Evolutionary conservation across 2,888 invertebrate species (phyloP), one percentile per base, ranked within the genome.

Genomic region (Nymphalis polychloros): DNA sequence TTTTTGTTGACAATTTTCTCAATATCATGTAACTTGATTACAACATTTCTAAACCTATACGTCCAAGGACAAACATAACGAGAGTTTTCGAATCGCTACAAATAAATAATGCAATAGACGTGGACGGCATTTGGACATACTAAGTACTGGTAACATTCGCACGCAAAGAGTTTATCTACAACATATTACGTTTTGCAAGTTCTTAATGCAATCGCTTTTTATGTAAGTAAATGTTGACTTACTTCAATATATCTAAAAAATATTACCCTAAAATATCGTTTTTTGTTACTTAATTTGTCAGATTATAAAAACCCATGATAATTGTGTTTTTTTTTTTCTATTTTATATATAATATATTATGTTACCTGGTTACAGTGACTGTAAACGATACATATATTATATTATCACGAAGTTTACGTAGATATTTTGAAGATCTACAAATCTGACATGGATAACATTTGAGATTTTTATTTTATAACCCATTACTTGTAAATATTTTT

Each of bases 101-200:
- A 52, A 66, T 64, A 63, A 35, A 49, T 68, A 71, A 62, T 67
- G 71, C 66, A 68, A 68, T 60, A 52, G 13, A 16, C 41, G 13
- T 41, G 41, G 41, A 61, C 48, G 63, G 59, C 50, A 63, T 63
- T 66, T 66, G 27, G n/a, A 57, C 63, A 59, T 52, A 27, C 53
- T 41, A 59, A 31, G 17, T 62, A 62, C 62, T 65, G 53, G 57
- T 74, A 75, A 77, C 75, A 69, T 67, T 72, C 68, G 73, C 76
- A 75, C 76, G 75, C 74, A 70, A 75, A 65, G 59, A 52, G 65
- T 70, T 73, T 73, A 67, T 60, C 46, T 49, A 66, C 50, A 49
- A 55, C 20, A 19, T 41, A 60, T 67, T 57, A 50, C 31, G 59
- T 67, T 20, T 67, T 62, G 68, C 62, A 64, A 68, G 62, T 68